These are phyloP conservation scores for Circaetus cinerascens DNA, from an alignment of 2,113 vertebrate species.

Conservation along the genomic window DNA sequence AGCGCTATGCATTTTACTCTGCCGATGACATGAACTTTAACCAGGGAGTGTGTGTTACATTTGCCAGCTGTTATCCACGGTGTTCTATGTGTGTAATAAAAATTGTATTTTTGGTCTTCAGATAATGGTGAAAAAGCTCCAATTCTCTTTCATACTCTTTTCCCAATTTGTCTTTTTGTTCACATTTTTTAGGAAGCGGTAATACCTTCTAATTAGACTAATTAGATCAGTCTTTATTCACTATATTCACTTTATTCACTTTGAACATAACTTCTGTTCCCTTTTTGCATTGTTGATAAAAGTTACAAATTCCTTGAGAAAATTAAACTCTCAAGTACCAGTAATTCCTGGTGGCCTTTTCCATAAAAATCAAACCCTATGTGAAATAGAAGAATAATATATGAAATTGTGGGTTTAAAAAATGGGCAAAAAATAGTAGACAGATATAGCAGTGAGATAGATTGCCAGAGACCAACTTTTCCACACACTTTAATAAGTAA, in stretches of 20 bases:
- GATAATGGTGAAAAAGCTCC: background rate
- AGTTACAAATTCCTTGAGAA: background rate
- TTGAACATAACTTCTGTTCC: background rate
- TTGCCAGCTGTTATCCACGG: background rate
- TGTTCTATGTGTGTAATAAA: background rate
- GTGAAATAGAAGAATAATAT: background rate
- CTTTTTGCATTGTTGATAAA: background rate
- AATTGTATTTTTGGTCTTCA: background rate
- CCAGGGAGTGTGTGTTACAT: background rate
- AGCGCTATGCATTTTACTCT: background rate
- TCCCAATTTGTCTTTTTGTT: background rate
- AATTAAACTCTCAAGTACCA: background rate
- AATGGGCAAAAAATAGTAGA: background rate
- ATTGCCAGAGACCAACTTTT: background rate
- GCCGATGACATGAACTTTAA: conserved; percentile 8
- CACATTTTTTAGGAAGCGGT: background rate
- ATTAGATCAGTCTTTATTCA: background rate
- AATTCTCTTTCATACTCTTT: background rate
- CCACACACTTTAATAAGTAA: background rate
- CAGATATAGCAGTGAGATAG: background rate
- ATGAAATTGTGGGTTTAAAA: background rate
- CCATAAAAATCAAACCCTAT: background rate
- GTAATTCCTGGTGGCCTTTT: background rate
- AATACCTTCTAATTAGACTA: background rate
- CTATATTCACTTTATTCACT: background rate